Percentiles rank a stretch among this genome's conserved stretches.
Evolutionary conservation across 2,113 vertebrate genomes (phyloP).

Genomic region (Nansenia antarctica): DNA sequence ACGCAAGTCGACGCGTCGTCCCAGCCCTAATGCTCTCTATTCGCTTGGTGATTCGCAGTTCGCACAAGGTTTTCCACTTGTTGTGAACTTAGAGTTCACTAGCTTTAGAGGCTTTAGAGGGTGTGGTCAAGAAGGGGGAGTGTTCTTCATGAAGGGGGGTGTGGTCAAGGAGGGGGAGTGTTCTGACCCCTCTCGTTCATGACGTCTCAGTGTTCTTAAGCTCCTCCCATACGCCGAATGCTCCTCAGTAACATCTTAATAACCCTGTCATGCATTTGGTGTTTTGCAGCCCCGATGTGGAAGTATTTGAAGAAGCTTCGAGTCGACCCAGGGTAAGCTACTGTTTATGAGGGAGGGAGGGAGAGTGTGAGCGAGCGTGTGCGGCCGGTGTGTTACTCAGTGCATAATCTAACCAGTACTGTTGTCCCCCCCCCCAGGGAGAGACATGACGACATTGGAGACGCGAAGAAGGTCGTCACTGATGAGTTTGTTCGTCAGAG

Average conservation of each 20-base stretch:
- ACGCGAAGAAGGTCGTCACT: constrained; percentile 83
- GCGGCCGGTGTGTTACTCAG: background rate
- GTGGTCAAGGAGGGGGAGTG: background rate
- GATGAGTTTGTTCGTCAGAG: constrained; percentile 91
- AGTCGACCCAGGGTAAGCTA: constrained; percentile 61
- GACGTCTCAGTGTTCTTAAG: background rate
- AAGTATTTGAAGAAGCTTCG: constrained; percentile 71
- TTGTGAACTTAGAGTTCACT: no score
- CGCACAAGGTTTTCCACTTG: no score
- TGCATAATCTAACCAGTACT: no score
- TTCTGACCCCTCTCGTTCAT: background rate
- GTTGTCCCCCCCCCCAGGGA: constrained; percentile 60
- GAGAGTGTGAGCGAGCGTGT: background rate
- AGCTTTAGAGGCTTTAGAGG: no score
- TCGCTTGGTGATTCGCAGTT: no score
- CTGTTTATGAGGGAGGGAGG: background rate
- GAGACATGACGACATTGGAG: constrained; percentile 83
- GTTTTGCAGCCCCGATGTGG: constrained; percentile 69
- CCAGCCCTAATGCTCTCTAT: no score
- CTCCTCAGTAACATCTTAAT: background rate
- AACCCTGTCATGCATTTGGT: background rate
- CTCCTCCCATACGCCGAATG: no score
- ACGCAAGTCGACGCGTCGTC: no score
- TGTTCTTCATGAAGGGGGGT: no score
- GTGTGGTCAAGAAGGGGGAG: no score